Conservation (phyloP, 2,113 vertebrate species). For the Dissostichus mawsoni region DNA sequence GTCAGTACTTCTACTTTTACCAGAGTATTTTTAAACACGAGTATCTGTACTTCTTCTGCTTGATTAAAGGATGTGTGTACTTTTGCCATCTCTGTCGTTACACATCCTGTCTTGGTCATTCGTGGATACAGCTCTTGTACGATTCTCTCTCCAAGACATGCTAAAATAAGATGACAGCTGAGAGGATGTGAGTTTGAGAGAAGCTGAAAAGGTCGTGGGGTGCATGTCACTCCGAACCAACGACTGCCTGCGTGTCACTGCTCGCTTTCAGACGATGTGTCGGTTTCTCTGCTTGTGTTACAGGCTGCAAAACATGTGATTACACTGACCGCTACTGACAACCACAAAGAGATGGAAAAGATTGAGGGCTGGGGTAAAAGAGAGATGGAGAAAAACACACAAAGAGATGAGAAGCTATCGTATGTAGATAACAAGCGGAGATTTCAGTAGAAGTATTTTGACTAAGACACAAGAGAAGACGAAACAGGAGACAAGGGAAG, state of each 20-base stretch:
- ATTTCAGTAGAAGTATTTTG: not conserved
- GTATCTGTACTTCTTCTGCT: no score
- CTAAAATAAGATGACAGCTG: constrained; percentile 41
- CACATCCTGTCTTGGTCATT: not conserved
- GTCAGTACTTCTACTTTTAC: no score
- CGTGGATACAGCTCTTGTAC: not conserved
- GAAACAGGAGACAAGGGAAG: no score
- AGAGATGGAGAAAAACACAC: not conserved
- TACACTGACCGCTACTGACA: constrained; percentile 48
- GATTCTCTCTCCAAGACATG: not conserved
- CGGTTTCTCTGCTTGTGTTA: constrained; percentile 39
- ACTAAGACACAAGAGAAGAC: not conserved
- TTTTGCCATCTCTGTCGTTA: no score
- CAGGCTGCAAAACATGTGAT: constrained; percentile 55
- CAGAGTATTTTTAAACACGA: no score
- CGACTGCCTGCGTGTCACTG: constrained; percentile 56
- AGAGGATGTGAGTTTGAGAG: constrained; percentile 9
- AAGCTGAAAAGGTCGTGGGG: constrained; percentile 31
- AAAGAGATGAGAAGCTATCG: not conserved
- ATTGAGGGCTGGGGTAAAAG: not conserved
- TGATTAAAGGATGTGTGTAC: no score
- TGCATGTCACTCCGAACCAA: constrained; percentile 19
- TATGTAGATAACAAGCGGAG: not conserved
- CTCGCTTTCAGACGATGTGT: constrained; percentile 21
- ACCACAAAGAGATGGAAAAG: constrained; percentile 22